Conservation (phyloP, 1,140 invertebrate genomes). For the Lasaia peninsularis region DNA sequence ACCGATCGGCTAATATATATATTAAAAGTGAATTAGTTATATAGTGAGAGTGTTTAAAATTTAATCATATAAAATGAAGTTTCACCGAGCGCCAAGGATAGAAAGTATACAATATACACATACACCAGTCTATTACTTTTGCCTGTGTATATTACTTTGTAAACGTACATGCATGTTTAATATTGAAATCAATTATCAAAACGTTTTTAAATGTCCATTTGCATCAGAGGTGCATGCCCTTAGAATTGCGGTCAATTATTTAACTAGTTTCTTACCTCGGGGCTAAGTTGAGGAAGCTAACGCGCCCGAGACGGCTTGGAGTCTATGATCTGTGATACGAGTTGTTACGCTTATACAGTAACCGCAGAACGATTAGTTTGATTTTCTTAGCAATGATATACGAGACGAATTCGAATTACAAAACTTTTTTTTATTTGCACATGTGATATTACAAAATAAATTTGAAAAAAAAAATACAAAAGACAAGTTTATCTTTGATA, state of each 20-base stretch:
- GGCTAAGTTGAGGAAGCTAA: conserved; percentile 7
- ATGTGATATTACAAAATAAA: no score
- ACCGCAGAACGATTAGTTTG: conserved; percentile 2
- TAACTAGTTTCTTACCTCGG: conserved; percentile 5
- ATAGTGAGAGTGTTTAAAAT: no score
- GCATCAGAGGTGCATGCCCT: background rate
- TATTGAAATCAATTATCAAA: background rate
- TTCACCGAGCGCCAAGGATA: no score
- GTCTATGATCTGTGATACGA: background rate
- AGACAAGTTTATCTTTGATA: no score
- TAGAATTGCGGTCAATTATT: conserved; percentile 9
- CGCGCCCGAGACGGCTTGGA: conserved; percentile 6
- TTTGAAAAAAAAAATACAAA: no score
- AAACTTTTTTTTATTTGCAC: no score
- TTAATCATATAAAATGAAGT: no score
- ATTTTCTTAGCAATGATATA: background rate
- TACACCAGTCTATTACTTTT: no score
- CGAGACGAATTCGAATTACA: background rate
- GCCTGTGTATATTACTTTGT: no score
- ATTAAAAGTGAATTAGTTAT: no score
- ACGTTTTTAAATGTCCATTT: background rate
- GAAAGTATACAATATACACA: no score
- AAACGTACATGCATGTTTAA: background rate
- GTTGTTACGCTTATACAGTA: conserved; percentile 1
- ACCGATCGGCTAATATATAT: no score